Evolutionary conservation across 2,797 vertebrate genomes (phyloP).

Genomic region (Eleutherodactylus coqui): DNA sequence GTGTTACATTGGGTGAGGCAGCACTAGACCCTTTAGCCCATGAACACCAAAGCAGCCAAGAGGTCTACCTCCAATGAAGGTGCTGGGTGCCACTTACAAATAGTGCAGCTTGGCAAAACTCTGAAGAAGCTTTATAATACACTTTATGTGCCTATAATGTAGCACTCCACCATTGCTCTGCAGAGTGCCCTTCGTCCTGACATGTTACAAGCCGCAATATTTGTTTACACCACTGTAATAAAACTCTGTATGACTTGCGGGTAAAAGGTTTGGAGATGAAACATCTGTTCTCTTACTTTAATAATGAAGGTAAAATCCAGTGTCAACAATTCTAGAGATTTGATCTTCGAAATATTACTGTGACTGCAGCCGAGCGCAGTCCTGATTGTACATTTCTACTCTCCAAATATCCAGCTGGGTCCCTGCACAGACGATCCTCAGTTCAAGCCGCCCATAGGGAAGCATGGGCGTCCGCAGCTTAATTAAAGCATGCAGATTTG

Average conservation of each 20-base stretch:
- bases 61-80: neutral
- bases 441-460: too few relatives aligned
- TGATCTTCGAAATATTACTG: neutral
- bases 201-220: neutral
- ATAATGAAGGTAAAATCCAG: constrained; percentile 13
- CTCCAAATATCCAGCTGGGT: neutral
- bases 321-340: constrained; percentile 21
- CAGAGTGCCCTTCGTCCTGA: neutral
- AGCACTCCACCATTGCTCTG: neutral
- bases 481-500: too few relatives aligned
- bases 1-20: too few relatives aligned
- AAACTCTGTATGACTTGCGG: constrained; percentile 31
- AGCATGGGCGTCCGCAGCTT: too few relatives aligned
- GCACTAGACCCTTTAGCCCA: too few relatives aligned
- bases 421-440: neutral
- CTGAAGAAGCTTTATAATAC: too few relatives aligned
- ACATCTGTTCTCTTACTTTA: constrained; percentile 33
- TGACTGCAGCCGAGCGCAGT: neutral
- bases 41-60: neutral
- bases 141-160: neutral
- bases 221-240: constrained; percentile 27
- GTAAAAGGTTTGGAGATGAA: constrained; percentile 28
- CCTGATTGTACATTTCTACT: neutral
- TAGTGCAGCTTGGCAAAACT: too few relatives aligned
- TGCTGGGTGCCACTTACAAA: too few relatives aligned